These are phyloP conservation scores for Fukomys damarensis DNA, from an alignment of 2,113 vertebrate genomes.

Conservation along the genomic window DNA sequence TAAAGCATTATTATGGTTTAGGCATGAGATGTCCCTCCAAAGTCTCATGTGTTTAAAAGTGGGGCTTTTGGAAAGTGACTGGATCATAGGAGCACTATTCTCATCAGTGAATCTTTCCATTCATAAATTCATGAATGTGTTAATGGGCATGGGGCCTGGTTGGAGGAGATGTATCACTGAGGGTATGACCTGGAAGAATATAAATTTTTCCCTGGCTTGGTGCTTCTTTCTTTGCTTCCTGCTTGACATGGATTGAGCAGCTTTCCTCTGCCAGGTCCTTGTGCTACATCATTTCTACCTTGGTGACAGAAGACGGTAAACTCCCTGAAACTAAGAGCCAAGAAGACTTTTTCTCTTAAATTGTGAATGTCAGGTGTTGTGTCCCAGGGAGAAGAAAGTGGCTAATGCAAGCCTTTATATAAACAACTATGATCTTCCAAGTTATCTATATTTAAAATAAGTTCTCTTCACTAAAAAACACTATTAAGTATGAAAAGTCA, in stretches of 20 bases:
- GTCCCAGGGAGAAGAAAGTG: too few species aligned
- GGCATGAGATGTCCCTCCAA: neutral
- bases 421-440: neutral
- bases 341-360: neutral
- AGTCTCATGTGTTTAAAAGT: neutral
- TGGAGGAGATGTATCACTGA: neutral
- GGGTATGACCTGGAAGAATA: neutral
- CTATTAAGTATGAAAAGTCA: neutral
- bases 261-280: neutral
- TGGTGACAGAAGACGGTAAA: neutral
- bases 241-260: neutral
- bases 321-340: neutral
- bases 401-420: neutral
- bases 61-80: neutral
- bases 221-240: neutral
- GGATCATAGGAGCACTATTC: neutral
- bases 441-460: neutral
- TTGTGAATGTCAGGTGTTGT: neutral
- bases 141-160: neutral
- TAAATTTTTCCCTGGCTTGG: neutral
- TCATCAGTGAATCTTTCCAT: neutral
- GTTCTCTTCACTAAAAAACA: neutral
- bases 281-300: neutral
- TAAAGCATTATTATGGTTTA: neutral
- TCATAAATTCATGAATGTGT: neutral